Evolutionary conservation across 2,113 vertebrate genomes (phyloP), one percentile per base, ranked within the genome.

Genomic region (Actinemys pallida): DNA sequence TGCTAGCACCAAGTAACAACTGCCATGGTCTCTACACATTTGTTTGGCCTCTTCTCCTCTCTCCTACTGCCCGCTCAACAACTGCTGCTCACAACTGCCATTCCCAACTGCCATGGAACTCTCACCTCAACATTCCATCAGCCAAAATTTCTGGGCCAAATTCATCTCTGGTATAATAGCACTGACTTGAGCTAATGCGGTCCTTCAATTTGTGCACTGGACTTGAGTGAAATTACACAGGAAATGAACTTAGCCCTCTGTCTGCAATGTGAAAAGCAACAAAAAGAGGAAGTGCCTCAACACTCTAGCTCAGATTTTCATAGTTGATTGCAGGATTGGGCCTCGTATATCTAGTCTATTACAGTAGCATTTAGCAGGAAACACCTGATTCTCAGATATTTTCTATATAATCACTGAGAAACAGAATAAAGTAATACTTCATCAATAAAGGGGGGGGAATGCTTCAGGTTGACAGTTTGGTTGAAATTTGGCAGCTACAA

Each of bases 151-250:
- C 95, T 83, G 95, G 89, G 93, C 93, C 78, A 92, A 95, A 93
- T 93, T 96, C 24, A 85, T 94, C 95, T 95, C 89, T 89, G 87
- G 96, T 94, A 81, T 95, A 95, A 54, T 85, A 89, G 81, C 90
- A 78, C 29, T 65, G 83, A 42, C 94, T 93, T 91, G 88, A 97
- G 95, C 86, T 93, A 92, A 93, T 95, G 81, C 89, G 92, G 62
- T 79, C 92, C 65, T 56, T 95, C 27, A 20, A 62, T 62, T 88
- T 81, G 82, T 91, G 82, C 57, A 78, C 90, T 91, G 54, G n/a
- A 87, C 94, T 97, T 95, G 94, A 97, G 85, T 96, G 53, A 95
- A 92, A 87, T 91, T 95, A 93, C 92, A 96, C 88, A 65, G 90
- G 95, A 92, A 96, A 96, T 94, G 95, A 75, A 94, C 97, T 96